Conservation (phyloP, 2,888 invertebrate species). For the Lasioglossum marginatum region DNA sequence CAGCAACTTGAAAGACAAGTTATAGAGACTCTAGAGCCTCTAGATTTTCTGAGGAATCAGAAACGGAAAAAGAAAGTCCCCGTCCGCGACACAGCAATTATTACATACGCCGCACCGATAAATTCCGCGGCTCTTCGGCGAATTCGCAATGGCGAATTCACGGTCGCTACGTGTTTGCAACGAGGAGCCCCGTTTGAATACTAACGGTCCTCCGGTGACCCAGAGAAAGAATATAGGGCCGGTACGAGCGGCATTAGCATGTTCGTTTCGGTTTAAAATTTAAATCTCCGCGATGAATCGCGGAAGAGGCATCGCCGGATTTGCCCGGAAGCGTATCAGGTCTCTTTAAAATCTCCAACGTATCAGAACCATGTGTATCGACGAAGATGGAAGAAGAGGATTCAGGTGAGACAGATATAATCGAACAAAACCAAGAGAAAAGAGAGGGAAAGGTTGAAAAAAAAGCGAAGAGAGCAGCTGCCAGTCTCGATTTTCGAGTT, state of each 20-base stretch:
- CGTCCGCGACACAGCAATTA: background rate
- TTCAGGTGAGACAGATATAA: constrained; percentile 17
- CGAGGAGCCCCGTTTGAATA: constrained; percentile 14
- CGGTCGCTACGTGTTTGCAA: constrained; percentile 20
- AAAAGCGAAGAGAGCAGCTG: constrained; percentile 64
- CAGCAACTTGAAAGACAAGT: background rate
- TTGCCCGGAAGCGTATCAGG: constrained; percentile 52
- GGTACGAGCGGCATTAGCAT: constrained; percentile 65
- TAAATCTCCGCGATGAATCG: constrained; percentile 68
- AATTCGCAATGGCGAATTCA: constrained; percentile 6
- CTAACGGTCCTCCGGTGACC: constrained; percentile 77
- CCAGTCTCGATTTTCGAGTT: constrained; percentile 62
- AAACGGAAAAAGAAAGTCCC: background rate
- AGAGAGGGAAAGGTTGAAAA: constrained; percentile 32
- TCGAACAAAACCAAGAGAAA: constrained; percentile 19
- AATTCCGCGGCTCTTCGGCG: background rate
- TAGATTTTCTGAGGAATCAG: background rate
- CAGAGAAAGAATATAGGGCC: constrained; percentile 52
- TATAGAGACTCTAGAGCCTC: too few relatives aligned
- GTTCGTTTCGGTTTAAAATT: constrained; percentile 69
- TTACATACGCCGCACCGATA: background rate
- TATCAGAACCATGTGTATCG: constrained; percentile 25
- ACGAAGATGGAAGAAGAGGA: constrained; percentile 32
- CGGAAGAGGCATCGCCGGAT: constrained; percentile 43
- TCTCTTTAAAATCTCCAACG: constrained; percentile 74